Percentiles rank a stretch among this genome's conserved stretches.
Evolutionary conservation across 1,140 invertebrate species (phyloP).

Genomic region (Anoplolepis gracilipes): DNA sequence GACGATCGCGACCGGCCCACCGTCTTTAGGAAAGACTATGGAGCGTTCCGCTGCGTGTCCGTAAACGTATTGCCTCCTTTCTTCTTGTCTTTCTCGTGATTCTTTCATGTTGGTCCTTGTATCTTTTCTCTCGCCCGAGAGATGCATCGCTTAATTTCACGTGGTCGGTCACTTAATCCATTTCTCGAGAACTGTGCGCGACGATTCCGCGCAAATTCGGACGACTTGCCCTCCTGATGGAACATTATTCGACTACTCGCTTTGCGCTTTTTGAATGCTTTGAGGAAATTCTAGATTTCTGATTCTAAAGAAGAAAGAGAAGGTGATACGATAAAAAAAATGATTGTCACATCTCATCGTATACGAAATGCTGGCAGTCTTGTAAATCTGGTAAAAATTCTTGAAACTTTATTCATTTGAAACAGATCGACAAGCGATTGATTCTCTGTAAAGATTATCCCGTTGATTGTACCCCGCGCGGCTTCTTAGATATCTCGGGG

Average conservation of each 20-base stretch:
- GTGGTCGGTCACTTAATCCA: constrained; percentile 60
- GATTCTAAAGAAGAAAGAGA: background rate
- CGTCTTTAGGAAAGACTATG: constrained; percentile 77
- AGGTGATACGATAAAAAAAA: background rate
- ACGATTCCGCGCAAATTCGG: constrained; percentile 38
- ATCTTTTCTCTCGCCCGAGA: constrained; percentile 60
- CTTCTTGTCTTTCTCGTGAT: constrained; percentile 37
- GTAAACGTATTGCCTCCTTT: constrained; percentile 34
- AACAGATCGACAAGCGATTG: background rate
- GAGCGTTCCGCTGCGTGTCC: constrained; percentile 49
- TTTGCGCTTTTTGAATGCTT: background rate
- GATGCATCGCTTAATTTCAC: constrained; percentile 79
- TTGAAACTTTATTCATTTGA: too few relatives aligned
- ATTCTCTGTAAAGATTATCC: background rate
- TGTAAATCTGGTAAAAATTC: background rate
- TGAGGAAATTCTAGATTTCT: background rate
- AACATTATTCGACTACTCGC: constrained; percentile 25
- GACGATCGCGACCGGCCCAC: constrained; percentile 69
- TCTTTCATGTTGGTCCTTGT: constrained; percentile 42
- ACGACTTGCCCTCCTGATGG: constrained; percentile 3
- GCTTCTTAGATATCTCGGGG: background rate
- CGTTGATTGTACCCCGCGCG: background rate
- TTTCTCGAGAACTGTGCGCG: constrained; percentile 27
- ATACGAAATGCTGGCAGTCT: background rate
- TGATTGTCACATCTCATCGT: background rate